phyloP scores from a whole-genome alignment of 2,888 invertebrate species.

The Pasiphila rectangulata region DNA sequence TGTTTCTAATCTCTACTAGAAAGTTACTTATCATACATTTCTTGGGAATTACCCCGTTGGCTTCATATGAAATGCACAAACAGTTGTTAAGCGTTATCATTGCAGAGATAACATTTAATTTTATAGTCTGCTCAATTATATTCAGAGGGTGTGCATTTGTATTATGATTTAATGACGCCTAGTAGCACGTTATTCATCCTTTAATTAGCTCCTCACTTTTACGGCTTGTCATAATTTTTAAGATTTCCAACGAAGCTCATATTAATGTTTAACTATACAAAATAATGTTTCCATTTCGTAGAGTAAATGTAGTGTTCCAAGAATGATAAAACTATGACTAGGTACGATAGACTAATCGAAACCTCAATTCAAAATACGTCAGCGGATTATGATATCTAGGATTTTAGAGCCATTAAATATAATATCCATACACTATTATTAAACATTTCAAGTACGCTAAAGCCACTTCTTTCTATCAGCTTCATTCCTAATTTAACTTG shows the following conservation, averaged over 20 bases:
- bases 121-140: slow-evolving; percentile 12
- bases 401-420: neutral
- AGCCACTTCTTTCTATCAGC: too few relatives aligned
- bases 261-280: neutral
- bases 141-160: slow-evolving; percentile 6
- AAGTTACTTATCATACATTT: too few relatives aligned
- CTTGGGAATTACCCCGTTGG: too few relatives aligned
- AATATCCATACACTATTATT: too few relatives aligned
- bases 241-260: neutral
- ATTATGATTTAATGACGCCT: slow-evolving; percentile 10
- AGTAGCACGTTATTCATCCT: slow-evolving; percentile 8
- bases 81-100: slow-evolving; percentile 12
- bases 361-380: neutral
- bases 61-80: too few relatives aligned
- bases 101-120: slow-evolving; percentile 23
- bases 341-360: neutral
- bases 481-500: too few relatives aligned
- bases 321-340: neutral
- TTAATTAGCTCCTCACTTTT: neutral
- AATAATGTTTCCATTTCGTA: neutral
- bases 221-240: neutral
- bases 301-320: neutral
- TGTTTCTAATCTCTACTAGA: too few relatives aligned
- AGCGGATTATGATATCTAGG: neutral
- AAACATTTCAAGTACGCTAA: too few relatives aligned